Evolutionary conservation across 2,888 invertebrate species (phyloP).

Genomic region (Callimorpha dominula): DNA sequence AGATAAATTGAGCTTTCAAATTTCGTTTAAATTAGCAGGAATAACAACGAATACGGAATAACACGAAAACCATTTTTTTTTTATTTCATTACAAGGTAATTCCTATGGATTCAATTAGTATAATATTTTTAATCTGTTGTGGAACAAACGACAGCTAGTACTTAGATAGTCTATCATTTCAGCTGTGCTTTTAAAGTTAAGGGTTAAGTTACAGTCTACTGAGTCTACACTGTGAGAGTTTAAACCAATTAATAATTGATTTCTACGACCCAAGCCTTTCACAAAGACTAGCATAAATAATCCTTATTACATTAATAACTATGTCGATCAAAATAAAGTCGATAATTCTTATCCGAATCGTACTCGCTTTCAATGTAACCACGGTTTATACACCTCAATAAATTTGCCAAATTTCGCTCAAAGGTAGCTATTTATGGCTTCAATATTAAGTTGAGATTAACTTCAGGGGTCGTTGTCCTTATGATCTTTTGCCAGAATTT

Average conservation of each 20-base stretch:
- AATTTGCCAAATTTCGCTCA: conserved; percentile 42
- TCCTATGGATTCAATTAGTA: background rate
- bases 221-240: too few species aligned
- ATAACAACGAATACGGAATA: background rate
- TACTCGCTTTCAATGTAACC: conserved; percentile 15
- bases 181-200: background rate
- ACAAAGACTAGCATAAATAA: background rate
- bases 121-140: background rate
- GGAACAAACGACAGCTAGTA: background rate
- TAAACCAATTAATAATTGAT: background rate
- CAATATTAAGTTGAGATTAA: conserved; percentile 40
- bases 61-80: background rate
- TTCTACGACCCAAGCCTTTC: background rate
- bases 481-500: conserved; percentile 28
- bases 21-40: background rate
- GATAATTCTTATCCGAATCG: background rate
- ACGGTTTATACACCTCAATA: conserved; percentile 25
- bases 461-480: conserved; percentile 48
- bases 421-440: conserved; percentile 37
- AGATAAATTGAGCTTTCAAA: conserved; percentile 15
- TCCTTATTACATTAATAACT: background rate
- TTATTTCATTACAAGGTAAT: background rate
- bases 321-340: background rate
- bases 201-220: too few species aligned
- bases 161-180: background rate